Conservation (phyloP, 1,140 invertebrate species). For the Rhagoletis zephyria region DNA sequence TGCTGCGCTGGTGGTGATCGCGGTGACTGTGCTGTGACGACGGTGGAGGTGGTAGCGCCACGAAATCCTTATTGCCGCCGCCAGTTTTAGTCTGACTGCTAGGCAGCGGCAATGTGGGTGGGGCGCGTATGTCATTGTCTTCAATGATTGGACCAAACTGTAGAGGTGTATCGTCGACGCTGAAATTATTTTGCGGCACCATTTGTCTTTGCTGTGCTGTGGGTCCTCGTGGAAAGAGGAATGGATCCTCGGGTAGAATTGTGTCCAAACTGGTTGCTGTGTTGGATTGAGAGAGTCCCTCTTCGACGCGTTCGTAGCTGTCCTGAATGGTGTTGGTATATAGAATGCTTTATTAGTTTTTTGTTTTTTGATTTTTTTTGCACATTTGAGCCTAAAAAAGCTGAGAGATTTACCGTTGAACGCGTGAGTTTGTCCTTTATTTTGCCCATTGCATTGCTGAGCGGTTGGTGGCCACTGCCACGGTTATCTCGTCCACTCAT, state of each 20-base stretch:
- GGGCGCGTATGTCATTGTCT: conserved; percentile 68
- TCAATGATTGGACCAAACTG: conserved; percentile 68
- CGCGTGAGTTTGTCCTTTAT: conserved; percentile 70
- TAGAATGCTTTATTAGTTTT: no score
- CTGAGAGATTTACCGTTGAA: conserved; percentile 66
- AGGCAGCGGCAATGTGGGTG: conserved; percentile 59
- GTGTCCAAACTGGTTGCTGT: conserved; percentile 72
- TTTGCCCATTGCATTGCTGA: conserved; percentile 72
- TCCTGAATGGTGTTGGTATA: not conserved
- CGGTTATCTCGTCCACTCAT: conserved; percentile 72
- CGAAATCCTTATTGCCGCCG: conserved; percentile 62
- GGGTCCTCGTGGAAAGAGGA: conserved; percentile 63
- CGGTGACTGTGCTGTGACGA: conserved; percentile 65
- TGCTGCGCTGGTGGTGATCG: conserved; percentile 67
- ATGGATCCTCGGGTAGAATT: conserved; percentile 71
- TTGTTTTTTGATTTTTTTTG: not conserved
- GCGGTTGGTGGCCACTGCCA: conserved; percentile 67
- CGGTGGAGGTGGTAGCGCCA: conserved; percentile 65
- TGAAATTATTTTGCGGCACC: conserved; percentile 58
- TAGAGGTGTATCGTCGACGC: conserved; percentile 64
- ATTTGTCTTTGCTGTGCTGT: conserved; percentile 58
- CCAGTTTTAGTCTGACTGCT: conserved; percentile 57
- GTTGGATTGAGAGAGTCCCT: conserved; percentile 69
- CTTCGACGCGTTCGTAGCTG: conserved; percentile 70
- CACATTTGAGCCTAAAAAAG: not conserved